Conservation (phyloP, 2,888 invertebrate species). For the Platycheirus albimanus region DNA sequence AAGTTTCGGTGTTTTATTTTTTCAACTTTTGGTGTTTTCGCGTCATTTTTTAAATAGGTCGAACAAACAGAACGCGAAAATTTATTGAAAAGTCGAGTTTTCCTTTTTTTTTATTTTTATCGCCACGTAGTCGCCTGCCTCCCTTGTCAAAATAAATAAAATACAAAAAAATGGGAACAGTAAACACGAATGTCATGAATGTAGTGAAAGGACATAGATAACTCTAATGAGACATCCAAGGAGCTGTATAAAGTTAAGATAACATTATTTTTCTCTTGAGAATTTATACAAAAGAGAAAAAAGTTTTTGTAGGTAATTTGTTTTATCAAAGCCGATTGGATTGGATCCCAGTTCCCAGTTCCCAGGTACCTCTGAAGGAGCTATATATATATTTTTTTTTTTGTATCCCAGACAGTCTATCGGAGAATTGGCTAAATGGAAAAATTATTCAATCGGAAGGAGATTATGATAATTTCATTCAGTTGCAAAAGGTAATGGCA, state of each 20-base stretch:
- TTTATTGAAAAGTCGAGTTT: slow-evolving; percentile 13
- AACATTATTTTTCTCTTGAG: slow-evolving; percentile 14
- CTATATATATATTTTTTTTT: too few species aligned
- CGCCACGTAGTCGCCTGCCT: not conserved
- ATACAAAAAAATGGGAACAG: not conserved
- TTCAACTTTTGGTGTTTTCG: not conserved
- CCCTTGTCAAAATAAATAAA: not conserved
- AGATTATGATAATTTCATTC: slow-evolving; percentile 41
- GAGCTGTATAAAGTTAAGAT: slow-evolving; percentile 24
- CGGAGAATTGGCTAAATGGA: slow-evolving; percentile 10
- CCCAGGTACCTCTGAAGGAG: too few species aligned
- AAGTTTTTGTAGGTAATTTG: slow-evolving; percentile 22
- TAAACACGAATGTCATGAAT: slow-evolving; percentile 14
- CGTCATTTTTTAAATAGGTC: not conserved
- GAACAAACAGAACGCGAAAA: slow-evolving; percentile 12
- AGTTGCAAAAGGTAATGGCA: slow-evolving; percentile 24
- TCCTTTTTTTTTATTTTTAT: not conserved
- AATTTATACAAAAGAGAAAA: not conserved
- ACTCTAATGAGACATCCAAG: slow-evolving; percentile 27
- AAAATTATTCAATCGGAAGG: slow-evolving; percentile 40
- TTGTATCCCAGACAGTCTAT: slow-evolving; percentile 6
- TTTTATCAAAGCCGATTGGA: slow-evolving; percentile 3
- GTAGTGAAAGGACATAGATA: slow-evolving; percentile 23
- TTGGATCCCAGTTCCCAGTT: not conserved
- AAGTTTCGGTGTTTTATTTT: not conserved